phyloP scores from a whole-genome alignment of 2,888 invertebrate species.

The Philereme vetulata region DNA sequence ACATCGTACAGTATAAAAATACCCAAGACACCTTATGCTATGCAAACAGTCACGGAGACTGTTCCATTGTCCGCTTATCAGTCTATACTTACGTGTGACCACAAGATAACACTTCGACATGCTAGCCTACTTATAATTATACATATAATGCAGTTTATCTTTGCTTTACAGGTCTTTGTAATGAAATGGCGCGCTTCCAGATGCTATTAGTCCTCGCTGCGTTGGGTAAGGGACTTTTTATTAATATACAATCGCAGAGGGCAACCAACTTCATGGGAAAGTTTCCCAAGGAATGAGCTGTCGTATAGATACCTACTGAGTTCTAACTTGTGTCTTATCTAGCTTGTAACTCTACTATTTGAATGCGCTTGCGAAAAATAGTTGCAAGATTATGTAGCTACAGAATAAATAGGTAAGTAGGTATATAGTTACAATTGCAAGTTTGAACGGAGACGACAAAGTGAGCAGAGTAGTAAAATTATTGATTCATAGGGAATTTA shows the following conservation, averaged over 20 bases:
- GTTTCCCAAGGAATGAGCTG: slow-evolving; percentile 27
- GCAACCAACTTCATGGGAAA: slow-evolving; percentile 35
- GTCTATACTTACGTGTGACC: slow-evolving; percentile 28
- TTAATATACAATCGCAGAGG: slow-evolving; percentile 25
- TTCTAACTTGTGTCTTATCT: slow-evolving; percentile 3
- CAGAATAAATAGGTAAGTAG: too few species aligned
- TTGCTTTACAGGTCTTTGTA: slow-evolving; percentile 50
- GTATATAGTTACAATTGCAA: too few species aligned
- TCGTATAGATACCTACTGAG: background rate
- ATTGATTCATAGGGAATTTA: background rate
- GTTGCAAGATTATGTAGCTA: too few species aligned
- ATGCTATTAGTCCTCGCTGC: slow-evolving; percentile 58
- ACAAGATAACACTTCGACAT: slow-evolving; percentile 35
- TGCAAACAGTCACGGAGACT: slow-evolving; percentile 12
- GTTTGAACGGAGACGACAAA: background rate
- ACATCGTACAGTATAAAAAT: slow-evolving; percentile 23
- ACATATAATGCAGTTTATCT: slow-evolving; percentile 38
- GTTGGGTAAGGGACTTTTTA: slow-evolving; percentile 57
- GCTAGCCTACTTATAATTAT: slow-evolving; percentile 12
- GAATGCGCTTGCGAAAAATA: too few species aligned
- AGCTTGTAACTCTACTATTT: too few species aligned
- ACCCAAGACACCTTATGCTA: slow-evolving; percentile 10
- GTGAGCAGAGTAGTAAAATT: background rate
- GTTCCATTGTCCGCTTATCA: slow-evolving; percentile 46
- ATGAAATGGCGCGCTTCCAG: slow-evolving; percentile 68